These are phyloP conservation scores for Heloderma charlesbogerti DNA, from an alignment of 2,113 vertebrate genomes.

Conservation along the genomic window DNA sequence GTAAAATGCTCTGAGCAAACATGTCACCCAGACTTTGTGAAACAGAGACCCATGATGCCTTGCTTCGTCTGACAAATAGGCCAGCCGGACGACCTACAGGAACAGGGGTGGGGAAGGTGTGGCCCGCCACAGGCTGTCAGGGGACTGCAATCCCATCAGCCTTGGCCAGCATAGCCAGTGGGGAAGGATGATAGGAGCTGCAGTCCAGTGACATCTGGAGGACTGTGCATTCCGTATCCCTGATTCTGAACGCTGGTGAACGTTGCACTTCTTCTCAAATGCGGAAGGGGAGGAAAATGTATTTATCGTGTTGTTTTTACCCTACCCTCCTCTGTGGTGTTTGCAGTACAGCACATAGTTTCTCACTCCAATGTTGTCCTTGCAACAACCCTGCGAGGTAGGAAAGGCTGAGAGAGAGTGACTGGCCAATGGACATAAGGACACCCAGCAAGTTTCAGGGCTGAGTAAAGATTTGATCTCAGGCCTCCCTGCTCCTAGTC, in stretches of 20 bases:
- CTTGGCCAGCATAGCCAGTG: no score
- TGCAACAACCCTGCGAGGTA: background rate
- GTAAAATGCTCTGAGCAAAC: slow-evolving; percentile 63
- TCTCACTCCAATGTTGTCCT: background rate
- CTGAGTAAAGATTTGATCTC: no score
- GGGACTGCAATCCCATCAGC: background rate
- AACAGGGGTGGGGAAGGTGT: no score
- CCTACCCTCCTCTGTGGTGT: background rate
- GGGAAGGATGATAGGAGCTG: no score
- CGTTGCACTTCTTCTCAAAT: background rate
- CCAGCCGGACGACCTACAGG: no score
- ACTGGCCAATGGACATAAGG: background rate
- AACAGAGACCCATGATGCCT: slow-evolving; percentile 35
- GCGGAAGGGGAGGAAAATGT: background rate
- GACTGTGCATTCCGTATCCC: background rate
- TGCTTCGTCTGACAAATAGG: slow-evolving; percentile 57
- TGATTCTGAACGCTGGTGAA: background rate
- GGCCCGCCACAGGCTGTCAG: background rate
- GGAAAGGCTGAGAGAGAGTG: background rate
- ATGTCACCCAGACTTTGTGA: slow-evolving; percentile 53
- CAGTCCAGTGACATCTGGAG: no score
- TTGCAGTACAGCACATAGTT: background rate
- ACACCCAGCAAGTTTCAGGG: no score
- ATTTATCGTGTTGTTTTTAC: background rate
- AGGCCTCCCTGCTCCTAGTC: no score